Percentiles rank a stretch among this genome's conserved stretches.
These are phyloP conservation scores for Ochropacha duplaris DNA, from an alignment of 2,888 invertebrate genomes.

Conservation along the genomic window DNA sequence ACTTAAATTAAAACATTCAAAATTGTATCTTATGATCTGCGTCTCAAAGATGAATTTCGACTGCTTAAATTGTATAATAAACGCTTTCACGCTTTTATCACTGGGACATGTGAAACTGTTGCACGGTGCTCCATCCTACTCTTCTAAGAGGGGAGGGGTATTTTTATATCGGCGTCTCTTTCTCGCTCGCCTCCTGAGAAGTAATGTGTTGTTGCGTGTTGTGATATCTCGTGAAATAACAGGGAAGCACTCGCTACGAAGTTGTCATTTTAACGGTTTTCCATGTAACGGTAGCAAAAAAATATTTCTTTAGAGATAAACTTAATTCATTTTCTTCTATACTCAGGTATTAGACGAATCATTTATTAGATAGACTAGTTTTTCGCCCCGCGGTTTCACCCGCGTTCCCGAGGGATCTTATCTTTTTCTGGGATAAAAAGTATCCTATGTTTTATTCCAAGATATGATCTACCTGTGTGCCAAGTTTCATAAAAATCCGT, in stretches of 20 bases:
- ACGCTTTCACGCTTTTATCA: slow-evolving; percentile 39
- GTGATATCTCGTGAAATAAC: slow-evolving; percentile 83
- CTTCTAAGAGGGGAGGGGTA: slow-evolving; percentile 47
- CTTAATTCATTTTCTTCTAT: neutral
- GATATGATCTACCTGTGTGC: no score
- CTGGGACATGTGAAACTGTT: slow-evolving; percentile 69
- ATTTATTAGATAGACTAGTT: no score
- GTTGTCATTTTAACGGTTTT: slow-evolving; percentile 83
- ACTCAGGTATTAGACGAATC: no score
- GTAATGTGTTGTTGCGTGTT: slow-evolving; percentile 83
- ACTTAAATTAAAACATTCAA: slow-evolving; percentile 18
- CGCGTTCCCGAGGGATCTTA: no score
- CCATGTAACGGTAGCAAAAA: slow-evolving; percentile 57
- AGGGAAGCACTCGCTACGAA: slow-evolving; percentile 82
- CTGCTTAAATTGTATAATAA: slow-evolving; percentile 16
- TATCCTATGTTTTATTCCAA: no score
- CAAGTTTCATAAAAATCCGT: no score
- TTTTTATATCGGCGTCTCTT: slow-evolving; percentile 68
- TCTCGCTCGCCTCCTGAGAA: slow-evolving; percentile 72
- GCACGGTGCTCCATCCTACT: slow-evolving; percentile 64
- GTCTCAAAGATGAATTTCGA: slow-evolving; percentile 29
- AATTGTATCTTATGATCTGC: slow-evolving; percentile 21
- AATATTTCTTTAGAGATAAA: slow-evolving; percentile 10
- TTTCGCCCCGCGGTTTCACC: no score
- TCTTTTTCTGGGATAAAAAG: no score